These are phyloP conservation scores for Apamea sordens DNA, from an alignment of 2,888 invertebrate species.

Conservation along the genomic window DNA sequence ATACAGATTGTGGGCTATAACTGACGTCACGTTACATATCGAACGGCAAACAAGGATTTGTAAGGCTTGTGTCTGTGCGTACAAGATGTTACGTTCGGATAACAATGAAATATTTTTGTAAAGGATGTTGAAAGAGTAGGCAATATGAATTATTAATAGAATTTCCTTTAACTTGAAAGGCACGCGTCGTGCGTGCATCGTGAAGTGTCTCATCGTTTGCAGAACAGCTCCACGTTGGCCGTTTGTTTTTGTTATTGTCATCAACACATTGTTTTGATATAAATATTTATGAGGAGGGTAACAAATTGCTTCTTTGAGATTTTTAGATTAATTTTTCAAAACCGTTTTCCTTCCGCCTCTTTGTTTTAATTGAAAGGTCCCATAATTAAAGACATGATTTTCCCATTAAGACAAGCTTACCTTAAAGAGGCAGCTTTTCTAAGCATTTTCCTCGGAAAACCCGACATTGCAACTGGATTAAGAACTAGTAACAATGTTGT, in stretches of 20 bases:
- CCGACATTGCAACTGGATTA: slow-evolving; percentile 21
- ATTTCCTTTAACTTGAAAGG: background rate
- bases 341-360: background rate
- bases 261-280: background rate
- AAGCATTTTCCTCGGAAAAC: background rate
- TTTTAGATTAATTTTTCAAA: background rate
- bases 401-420: slow-evolving; percentile 7
- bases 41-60: slow-evolving; percentile 57
- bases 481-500: slow-evolving; percentile 24
- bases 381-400: background rate
- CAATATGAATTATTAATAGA: slow-evolving; percentile 32
- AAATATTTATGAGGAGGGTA: background rate
- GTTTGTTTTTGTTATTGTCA: background rate
- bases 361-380: slow-evolving; percentile 22
- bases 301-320: background rate
- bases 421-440: background rate
- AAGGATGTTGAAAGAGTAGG: slow-evolving; percentile 1
- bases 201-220: background rate
- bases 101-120: slow-evolving; percentile 29
- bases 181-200: background rate
- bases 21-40: slow-evolving; percentile 51
- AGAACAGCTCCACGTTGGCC: background rate
- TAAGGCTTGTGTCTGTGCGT: slow-evolving; percentile 34
- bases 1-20: slow-evolving; percentile 53
- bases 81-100: slow-evolving; percentile 41